phyloP scores from a whole-genome alignment of 2,888 invertebrate species.

The Diarsia brunnea region DNA sequence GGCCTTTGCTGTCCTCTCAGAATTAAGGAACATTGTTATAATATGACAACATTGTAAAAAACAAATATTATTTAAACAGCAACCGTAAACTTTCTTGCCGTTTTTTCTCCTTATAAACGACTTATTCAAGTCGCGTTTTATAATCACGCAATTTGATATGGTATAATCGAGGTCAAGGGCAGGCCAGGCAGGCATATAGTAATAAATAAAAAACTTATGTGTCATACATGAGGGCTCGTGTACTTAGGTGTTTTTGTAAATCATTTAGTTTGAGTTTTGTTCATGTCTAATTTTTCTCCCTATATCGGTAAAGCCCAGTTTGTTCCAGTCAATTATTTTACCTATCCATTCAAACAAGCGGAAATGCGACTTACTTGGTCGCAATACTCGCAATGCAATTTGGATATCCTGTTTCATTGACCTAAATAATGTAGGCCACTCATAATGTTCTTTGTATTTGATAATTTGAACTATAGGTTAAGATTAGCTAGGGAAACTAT shows the following conservation, averaged over 20 bases:
- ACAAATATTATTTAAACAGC: not conserved
- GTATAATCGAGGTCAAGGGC: too few relatives aligned
- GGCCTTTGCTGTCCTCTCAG: not conserved
- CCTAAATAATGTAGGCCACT: not conserved
- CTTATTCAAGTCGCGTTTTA: too few relatives aligned
- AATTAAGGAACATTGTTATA: not conserved
- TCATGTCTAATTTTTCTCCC: not conserved
- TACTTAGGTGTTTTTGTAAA: not conserved
- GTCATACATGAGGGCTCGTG: not conserved
- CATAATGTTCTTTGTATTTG: not conserved
- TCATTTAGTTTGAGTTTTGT: not conserved
- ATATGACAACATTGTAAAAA: not conserved
- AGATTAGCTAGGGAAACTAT: not conserved
- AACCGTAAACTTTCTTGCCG: not conserved
- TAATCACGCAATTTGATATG: too few relatives aligned
- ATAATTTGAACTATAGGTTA: not conserved
- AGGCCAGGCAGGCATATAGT: too few relatives aligned
- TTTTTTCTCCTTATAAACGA: not conserved
- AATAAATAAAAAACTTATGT: not conserved
- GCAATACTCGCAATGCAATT: not conserved
- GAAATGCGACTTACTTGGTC: constrained; percentile 5
- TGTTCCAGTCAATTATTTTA: not conserved
- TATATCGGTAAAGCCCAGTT: not conserved
- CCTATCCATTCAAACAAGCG: not conserved
- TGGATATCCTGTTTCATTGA: constrained; percentile 10